phyloP scores from a whole-genome alignment of 2,888 invertebrate species.

The Argynnis bischoffii region DNA sequence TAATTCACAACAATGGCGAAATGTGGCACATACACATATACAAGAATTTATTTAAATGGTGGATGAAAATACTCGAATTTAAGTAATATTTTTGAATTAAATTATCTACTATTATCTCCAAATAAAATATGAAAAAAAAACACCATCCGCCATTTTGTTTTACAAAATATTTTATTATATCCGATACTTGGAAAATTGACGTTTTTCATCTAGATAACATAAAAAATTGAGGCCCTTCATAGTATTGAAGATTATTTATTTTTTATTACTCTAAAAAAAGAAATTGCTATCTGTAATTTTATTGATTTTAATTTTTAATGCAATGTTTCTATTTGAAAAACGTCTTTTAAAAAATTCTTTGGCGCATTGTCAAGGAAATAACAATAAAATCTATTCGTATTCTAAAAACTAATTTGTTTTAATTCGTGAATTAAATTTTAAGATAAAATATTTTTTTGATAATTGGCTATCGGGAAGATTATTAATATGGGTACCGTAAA shows the following conservation, averaged over 20 bases:
- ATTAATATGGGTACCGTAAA: conserved; percentile 12
- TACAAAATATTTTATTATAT: conserved; percentile 23
- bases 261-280: background rate
- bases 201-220: conserved; percentile 36
- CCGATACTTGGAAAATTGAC: conserved; percentile 33
- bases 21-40: conserved; percentile 25
- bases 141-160: conserved; percentile 8
- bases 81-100: conserved; percentile 4
- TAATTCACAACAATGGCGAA: conserved; percentile 23
- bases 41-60: conserved; percentile 20
- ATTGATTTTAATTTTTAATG: background rate
- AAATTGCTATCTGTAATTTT: background rate
- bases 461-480: conserved; percentile 22
- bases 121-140: conserved; percentile 4
- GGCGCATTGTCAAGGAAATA: conserved; percentile 71
- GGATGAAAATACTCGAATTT: conserved; percentile 13
- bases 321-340: conserved; percentile 40
- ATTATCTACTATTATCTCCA: background rate
- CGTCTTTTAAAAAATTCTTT: conserved; percentile 45
- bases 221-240: conserved; percentile 28
- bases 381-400: conserved; percentile 21
- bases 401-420: conserved; percentile 21
- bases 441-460: conserved; percentile 11
- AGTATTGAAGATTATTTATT: background rate
- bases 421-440: conserved; percentile 17